A percentile compares a stretch with the other conserved stretches of the same genome.
These are phyloP conservation scores for Spicauda simplicius DNA, from an alignment of 2,888 invertebrate species.

Conservation along the genomic window DNA sequence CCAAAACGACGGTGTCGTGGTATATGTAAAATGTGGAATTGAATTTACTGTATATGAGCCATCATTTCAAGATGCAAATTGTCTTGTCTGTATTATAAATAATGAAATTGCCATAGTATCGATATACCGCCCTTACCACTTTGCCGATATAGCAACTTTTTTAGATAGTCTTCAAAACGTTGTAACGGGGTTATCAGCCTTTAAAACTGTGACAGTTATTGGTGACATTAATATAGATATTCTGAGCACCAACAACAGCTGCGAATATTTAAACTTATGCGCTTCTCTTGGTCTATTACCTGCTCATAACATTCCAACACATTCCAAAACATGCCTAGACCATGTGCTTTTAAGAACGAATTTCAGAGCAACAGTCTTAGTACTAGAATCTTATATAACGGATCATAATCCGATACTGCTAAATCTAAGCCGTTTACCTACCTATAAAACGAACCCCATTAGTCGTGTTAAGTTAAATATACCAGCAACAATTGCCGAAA, in stretches of 20 bases:
- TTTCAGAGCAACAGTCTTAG: background rate
- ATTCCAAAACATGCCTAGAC: background rate
- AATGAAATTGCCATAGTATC: background rate
- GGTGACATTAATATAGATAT: slow-evolving; percentile 2
- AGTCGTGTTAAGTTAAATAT: background rate
- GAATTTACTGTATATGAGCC: background rate
- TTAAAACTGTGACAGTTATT: background rate
- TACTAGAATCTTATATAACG: background rate
- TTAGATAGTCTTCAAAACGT: background rate
- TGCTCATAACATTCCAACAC: background rate
- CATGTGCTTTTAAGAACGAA: background rate
- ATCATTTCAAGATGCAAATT: background rate
- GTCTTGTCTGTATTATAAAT: background rate
- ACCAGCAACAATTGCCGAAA: background rate
- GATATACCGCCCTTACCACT: background rate
- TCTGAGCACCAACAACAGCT: background rate
- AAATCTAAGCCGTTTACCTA: background rate
- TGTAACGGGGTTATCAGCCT: background rate
- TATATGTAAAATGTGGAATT: background rate
- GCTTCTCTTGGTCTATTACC: background rate
- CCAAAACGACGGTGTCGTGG: slow-evolving; percentile 16
- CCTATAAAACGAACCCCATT: background rate
- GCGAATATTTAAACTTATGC: background rate
- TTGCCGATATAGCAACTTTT: background rate
- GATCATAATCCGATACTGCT: background rate